Base-by-base conservation (phyloP, 2,888 invertebrate species). In the Escarpia spicata region DNA sequence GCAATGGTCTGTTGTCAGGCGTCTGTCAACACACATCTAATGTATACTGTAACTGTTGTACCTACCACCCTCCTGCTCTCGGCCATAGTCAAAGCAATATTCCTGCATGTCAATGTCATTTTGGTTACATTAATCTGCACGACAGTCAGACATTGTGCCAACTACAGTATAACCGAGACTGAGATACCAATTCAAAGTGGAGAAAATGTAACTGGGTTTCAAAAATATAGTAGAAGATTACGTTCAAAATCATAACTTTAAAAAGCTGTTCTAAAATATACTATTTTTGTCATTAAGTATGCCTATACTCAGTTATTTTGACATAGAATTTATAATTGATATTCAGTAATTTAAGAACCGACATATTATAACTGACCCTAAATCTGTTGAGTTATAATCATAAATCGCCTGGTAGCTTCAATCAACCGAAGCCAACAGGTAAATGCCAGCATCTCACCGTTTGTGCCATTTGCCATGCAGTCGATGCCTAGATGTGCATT, bases 401-500 rank as follows among this genome's bases (percentile, higher is more conserved):
- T 15, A 91, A 19, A 6, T 91, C 1, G 75, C 26, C n/a, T 26
- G 19, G 75, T n/a, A 26, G 75, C 75, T 26, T 75, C 75, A 75
- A n/a, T 26, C 75, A 75, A 75, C 26, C 75, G 6, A 4, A 75
- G 75, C 26, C 6, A 75, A 75, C 75, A 75, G 2, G 3, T 75
- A 2, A 75, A 6, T 4, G 26, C 19, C 75, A 15, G 15, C 26
- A 15, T 94, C 96, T 94, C 94, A 97, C 97, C 97, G 95, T 96
- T 96, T 60, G 97, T 97, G 96, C 99, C 99, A 92, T 97, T 97
- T 94, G 97, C 97, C 98, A 99, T 98, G 96, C 99, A 99, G 97
- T 99, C 99, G 92, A 99, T 98, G 91, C 99, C 99, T 43, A 99
- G 97, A 94, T 98, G 97, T 1, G 98, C 97, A 96, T 99, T 98